Percentiles rank a stretch among this genome's conserved stretches.
These are phyloP conservation scores for Sander vitreus DNA, from an alignment of 2,113 vertebrate genomes.

Conservation along the genomic window DNA sequence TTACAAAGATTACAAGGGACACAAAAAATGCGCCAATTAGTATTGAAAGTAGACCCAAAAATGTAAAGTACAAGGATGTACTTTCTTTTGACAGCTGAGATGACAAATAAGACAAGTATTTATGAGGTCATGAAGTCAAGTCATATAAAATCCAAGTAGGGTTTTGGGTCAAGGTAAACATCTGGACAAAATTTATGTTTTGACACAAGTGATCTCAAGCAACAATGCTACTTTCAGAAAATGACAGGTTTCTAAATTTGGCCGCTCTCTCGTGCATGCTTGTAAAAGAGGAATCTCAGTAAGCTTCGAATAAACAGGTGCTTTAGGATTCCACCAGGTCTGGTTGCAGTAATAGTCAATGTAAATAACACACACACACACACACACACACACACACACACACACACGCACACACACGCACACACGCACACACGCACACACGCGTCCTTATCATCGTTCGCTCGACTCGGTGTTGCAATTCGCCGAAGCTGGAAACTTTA, in stretches of 20 bases:
- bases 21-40: background rate
- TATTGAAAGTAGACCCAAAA: background rate
- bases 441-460: slow-evolving; percentile 41
- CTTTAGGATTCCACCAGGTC: slow-evolving; percentile 40
- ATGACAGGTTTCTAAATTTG: slow-evolving; percentile 15
- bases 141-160: background rate
- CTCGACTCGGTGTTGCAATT: slow-evolving; percentile 46
- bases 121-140: background rate
- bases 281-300: slow-evolving; percentile 9
- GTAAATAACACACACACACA: slow-evolving; percentile 35
- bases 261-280: background rate
- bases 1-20: background rate
- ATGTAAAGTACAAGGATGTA: background rate
- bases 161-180: background rate
- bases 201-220: background rate
- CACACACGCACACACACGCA: slow-evolving; percentile 26
- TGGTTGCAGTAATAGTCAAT: slow-evolving; percentile 29
- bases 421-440: slow-evolving; percentile 13
- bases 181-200: background rate
- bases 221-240: background rate
- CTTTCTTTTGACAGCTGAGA: background rate
- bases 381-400: slow-evolving; percentile 15
- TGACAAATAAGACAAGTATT: background rate
- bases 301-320: slow-evolving; percentile 52
- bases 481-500: slow-evolving; percentile 39